Evolutionary conservation across 2,888 invertebrate genomes (phyloP), one percentile per base, ranked within the genome.

Genomic region (Drosophila gaucha): DNA sequence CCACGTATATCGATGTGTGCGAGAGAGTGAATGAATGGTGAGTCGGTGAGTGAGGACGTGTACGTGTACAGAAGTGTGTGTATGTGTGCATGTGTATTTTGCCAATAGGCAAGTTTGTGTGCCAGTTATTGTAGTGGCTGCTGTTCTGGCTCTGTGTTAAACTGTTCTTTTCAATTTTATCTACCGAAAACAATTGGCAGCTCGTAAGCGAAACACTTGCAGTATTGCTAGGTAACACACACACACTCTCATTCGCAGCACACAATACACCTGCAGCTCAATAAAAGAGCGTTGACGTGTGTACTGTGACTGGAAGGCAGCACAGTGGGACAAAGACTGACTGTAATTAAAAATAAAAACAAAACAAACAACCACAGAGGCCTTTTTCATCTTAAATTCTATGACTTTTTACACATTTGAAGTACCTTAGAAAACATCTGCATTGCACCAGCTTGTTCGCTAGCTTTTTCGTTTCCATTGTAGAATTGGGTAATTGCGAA

Each of bases 111-210:
- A 67, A 54, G 66, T 67, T 74, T 78, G 67, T 76, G 71, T 74
- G 67, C 65, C 63, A 78, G 70, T 78, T 80, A 47, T 57, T 67
- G 69, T 73, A 73, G 72, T 38, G 20, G 36, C 52, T 49, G 47
- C 55, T 73, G 57, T 54, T 57, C 50, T 44, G 38, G 26, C 50
- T 31, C 50, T 70, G 54, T 60, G 54, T 43, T 73, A 73, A 77
- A 69, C 77, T 76, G 64, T 73, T 76, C 67, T 77, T 74, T 78
- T 67, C 78, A 67, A 65, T 65, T 65, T 73, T 72, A 78, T 78
- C 78, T 63, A 78, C 73, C 73, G 58, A 78, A 78, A 78, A 78
- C 67, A 78, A 78, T 72, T 71, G 74, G 38, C 65, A 70, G 71
- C 54, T 56, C 52, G 69, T 63, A 74, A 70, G 59, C 56, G 54